These are phyloP conservation scores for Ctenodactylus gundi DNA, from an alignment of 2,113 vertebrate species.

Conservation along the genomic window DNA sequence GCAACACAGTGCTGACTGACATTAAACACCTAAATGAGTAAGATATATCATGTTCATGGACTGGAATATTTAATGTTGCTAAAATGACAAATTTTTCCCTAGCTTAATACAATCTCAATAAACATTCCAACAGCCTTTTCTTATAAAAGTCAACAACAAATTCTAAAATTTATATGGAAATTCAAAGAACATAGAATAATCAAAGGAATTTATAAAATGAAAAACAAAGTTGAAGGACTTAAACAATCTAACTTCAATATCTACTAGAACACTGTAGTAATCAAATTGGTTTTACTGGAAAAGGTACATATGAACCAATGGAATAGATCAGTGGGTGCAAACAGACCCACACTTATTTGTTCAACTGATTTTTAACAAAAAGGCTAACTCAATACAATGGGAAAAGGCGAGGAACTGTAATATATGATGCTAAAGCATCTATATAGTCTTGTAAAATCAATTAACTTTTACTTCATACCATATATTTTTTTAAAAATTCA, in stretches of 20 bases:
- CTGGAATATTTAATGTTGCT: background rate
- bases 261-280: background rate
- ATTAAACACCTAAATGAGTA: slow-evolving; percentile 24
- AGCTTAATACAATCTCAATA: slow-evolving; percentile 27
- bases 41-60: background rate
- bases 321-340: background rate
- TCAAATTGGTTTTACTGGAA: background rate
- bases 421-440: background rate
- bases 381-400: background rate
- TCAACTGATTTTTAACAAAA: slow-evolving; percentile 32
- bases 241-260: background rate
- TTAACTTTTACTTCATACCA: background rate
- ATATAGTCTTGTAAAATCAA: background rate
- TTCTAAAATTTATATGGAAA: background rate
- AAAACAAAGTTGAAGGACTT: background rate
- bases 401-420: slow-evolving; percentile 24
- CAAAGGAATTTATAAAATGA: background rate
- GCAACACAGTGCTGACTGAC: background rate
- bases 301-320: background rate
- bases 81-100: slow-evolving; percentile 1
- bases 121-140: background rate
- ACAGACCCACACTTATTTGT: background rate
- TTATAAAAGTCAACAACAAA: background rate
- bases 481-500: background rate
- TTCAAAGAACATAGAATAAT: background rate